Base-by-base conservation (phyloP, 2,888 invertebrate species). In the Chesias legatella region DNA sequence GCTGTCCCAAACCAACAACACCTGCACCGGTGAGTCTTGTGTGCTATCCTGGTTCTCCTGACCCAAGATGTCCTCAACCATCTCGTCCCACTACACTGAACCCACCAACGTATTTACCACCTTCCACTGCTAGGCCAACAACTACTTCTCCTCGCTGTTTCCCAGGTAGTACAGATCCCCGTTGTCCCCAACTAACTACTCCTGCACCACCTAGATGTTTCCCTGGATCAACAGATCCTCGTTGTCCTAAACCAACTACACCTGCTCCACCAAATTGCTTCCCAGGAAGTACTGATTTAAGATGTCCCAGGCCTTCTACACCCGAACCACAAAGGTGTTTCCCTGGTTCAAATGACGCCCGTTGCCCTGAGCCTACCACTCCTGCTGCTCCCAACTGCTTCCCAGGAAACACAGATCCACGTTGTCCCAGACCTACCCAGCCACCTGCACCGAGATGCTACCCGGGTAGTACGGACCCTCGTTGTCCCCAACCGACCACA, bases 201-300 rank as follows among this genome's bases (percentile, higher is more conserved):
- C 48, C 60, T 0, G 58, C 44, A 10, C 42, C 43, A 4, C 60
- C 56, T 0, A 52, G 17, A 0, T 77, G 78, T 25, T 73, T 45
- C 41, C 76, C 74, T 0, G 79, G 77, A 0, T 63, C 59, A 3
- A 31, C 46, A 0, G 66, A 72, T 26, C 53, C 64, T 0, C 10
- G 63, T 0, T 73, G 68, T 34, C 71, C 78, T 0, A 51, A 55
- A 30, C 60, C 63, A 0, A 57, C 63, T 1, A 52, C 64, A 2
- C 59, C 73, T 0, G 55, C 43, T 1, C 62, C 70, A 10, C 64
- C 66, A 2, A 42, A 28, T 1, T 63, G 61, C 10, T 68, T 35
- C 34, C 68, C 76, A 0, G 81, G 79, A 0, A 67, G 67, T 0
- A 48, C 58, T 0, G 68, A 86, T 50, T 68, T 74, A 0, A 45